Evolutionary conservation across 2,888 invertebrate species (phyloP).

Genomic region (Dendrolimus houi): DNA sequence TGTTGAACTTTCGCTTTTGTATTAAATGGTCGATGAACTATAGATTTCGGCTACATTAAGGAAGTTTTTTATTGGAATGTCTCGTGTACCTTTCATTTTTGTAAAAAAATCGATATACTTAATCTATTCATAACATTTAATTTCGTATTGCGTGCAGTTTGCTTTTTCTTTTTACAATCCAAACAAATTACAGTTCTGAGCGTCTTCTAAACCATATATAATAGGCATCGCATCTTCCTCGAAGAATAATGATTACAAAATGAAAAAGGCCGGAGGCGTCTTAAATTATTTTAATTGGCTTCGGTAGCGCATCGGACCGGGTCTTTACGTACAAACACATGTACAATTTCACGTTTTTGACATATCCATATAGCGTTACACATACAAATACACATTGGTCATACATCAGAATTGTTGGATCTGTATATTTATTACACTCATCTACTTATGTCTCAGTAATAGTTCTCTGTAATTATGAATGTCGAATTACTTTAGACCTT

Average conservation of each 20-base stretch:
- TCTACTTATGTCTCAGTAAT: conserved; percentile 25
- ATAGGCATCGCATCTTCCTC: conserved; percentile 63
- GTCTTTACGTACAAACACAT: conserved; percentile 39
- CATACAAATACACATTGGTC: conserved; percentile 11
- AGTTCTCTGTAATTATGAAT: conserved; percentile 21
- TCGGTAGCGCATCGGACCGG: conserved; percentile 63
- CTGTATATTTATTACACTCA: conserved; percentile 25
- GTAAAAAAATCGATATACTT: not conserved
- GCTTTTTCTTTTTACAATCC: conserved; percentile 26
- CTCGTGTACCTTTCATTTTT: too few relatives aligned
- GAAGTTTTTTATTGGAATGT: too few relatives aligned
- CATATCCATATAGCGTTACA: conserved; percentile 25
- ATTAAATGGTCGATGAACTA: too few relatives aligned
- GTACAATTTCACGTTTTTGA: conserved; percentile 17
- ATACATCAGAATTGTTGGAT: conserved; percentile 32
- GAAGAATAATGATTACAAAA: conserved; percentile 72
- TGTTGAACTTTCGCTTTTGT: too few relatives aligned
- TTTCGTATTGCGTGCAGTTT: conserved; percentile 14
- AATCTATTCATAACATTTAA: not conserved
- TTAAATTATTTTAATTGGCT: conserved; percentile 77
- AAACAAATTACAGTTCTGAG: conserved; percentile 60
- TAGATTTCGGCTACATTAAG: too few relatives aligned
- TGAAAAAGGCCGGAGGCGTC: conserved; percentile 68
- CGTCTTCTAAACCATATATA: conserved; percentile 66
- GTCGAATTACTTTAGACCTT: conserved; percentile 8